Conservation (phyloP, 2,888 invertebrate species). For the Ommatoiulus sabulosus region DNA sequence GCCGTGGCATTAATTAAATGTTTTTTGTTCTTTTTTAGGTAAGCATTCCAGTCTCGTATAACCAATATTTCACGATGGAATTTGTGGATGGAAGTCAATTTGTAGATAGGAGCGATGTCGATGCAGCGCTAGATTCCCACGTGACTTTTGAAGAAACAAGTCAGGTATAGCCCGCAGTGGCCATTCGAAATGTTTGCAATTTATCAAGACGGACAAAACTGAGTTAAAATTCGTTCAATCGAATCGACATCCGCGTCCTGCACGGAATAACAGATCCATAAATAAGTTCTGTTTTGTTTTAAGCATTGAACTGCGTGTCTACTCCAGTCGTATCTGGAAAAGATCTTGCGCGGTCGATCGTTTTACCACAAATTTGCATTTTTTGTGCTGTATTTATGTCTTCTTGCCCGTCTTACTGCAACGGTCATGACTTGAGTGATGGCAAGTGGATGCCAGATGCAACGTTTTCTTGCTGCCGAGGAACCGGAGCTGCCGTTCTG, state of each 20-base stretch:
- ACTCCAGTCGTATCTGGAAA: not conserved
- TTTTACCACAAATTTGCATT: not conserved
- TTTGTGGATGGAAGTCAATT: not conserved
- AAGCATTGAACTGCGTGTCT: not conserved
- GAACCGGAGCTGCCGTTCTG: not conserved
- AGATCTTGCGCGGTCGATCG: not conserved
- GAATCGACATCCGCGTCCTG: not conserved
- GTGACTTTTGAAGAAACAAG: not conserved
- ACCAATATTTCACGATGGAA: not conserved
- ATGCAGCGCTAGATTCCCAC: not conserved
- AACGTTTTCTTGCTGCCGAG: not conserved
- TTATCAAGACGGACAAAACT: not conserved
- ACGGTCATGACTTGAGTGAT: not conserved
- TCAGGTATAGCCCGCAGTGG: not conserved
- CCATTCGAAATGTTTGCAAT: not conserved
- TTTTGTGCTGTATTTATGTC: not conserved
- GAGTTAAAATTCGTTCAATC: not conserved
- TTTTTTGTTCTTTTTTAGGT: not conserved
- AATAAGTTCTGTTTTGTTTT: not conserved
- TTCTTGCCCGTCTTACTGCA: not conserved
- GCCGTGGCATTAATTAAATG: no score
- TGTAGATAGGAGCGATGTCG: no score
- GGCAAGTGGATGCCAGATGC: not conserved
- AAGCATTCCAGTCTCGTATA: not conserved
- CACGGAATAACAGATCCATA: not conserved